Base-by-base conservation (phyloP, 2,888 invertebrate species). In the Apocheima hispidaria region DNA sequence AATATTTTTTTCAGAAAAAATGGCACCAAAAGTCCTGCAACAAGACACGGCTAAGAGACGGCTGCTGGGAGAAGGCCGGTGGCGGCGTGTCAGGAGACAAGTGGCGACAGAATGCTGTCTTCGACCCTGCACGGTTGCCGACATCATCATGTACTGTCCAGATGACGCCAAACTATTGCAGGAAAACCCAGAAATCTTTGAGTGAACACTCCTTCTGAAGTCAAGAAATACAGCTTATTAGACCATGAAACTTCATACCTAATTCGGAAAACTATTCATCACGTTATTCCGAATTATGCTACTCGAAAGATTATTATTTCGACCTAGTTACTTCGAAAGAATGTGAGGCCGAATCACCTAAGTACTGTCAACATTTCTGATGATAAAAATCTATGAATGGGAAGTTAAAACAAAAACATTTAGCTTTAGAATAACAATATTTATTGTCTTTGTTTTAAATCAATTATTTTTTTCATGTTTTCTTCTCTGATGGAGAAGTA, bases 51-150 rank as follows among this genome's bases (percentile, higher is more conserved):
- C 70, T 14, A 79, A 75, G 52, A 73, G 72, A 61, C 72, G 81
- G 0, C 49, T 81, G n/a, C 66, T 81, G 0, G 73, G 74, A 6
- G 77, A 76, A 36, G 72, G 77, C 28, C 75, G 73, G 0, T 84
- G 84, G 84, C 72, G 74, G 30, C 83, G 91, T 35, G 77, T 85
- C 44, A 81, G 86, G 9, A 71, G 90, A 41, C 89, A 90, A 63
- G 84, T 91, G 0, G 90, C 87, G 2, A 77, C 70, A 3, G 86
- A 91, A 52, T 91, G 91, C 68, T 91, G 91, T 57, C 78, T 84
- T 6, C 71, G 70, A 1, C 70, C 89, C 0, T 91, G 91, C 62
- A 88, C 86, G 0, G 81, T 91, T 1, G 83, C 77, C 4, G 84
- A 85, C 58, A 78, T 91, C 60, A 85, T 90, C 38, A 74, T 72